Conservation (phyloP, 1,140 invertebrate species). For the Hestina assimilis region DNA sequence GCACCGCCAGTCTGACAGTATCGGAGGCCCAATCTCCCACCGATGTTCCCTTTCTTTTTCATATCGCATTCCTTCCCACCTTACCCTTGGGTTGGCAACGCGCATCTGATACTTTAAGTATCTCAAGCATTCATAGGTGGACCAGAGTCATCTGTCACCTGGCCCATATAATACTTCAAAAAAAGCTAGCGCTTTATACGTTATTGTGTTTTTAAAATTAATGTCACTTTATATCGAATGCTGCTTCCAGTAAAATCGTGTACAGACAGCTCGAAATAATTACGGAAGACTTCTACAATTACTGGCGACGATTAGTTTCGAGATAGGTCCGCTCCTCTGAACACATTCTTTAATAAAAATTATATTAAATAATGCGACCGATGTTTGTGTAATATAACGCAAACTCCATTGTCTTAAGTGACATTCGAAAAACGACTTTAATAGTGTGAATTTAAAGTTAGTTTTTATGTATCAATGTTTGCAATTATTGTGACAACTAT, state of each 20-base stretch:
- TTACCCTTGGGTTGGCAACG: no score
- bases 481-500: background rate
- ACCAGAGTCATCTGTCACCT: no score
- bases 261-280: slow-evolving; percentile 60
- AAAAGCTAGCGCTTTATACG: no score
- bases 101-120: no score
- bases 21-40: no score
- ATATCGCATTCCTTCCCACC: no score
- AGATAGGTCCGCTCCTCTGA: slow-evolving; percentile 62
- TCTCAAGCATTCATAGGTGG: no score
- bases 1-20: no score
- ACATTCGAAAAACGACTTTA: background rate
- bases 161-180: no score
- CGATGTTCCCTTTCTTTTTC: no score
- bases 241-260: background rate
- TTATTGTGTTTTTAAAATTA: no score
- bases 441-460: background rate
- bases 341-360: slow-evolving; percentile 68
- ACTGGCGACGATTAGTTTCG: slow-evolving; percentile 61
- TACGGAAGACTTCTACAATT: slow-evolving; percentile 60
- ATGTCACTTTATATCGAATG: background rate
- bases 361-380: slow-evolving; percentile 64
- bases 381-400: slow-evolving; percentile 39
- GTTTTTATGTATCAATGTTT: background rate
- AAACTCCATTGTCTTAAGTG: slow-evolving; percentile 14